phyloP scores from a whole-genome alignment of 1,140 invertebrate species.

The Halictus rubicundus region DNA sequence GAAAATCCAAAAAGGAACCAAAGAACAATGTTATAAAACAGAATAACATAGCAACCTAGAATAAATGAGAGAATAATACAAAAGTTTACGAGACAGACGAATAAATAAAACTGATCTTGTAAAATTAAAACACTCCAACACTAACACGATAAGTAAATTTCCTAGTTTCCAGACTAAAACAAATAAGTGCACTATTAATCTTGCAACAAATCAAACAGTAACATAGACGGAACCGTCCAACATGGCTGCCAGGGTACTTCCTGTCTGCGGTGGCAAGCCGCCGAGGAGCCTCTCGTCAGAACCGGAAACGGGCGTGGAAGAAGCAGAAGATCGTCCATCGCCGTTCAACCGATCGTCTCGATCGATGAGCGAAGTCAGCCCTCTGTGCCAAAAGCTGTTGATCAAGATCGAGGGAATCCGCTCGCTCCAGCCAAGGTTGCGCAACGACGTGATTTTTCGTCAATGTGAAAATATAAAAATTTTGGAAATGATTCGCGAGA shows the following conservation, averaged over 20 bases:
- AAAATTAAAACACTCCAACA: no score
- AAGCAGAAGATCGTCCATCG: conserved; percentile 25
- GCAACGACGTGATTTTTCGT: conserved; percentile 12
- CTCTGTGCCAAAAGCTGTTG: conserved; percentile 9
- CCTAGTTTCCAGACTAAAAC: no score
- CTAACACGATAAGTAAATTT: no score
- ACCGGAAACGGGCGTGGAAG: not conserved
- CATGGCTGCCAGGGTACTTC: not conserved
- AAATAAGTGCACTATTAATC: no score
- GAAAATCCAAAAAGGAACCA: no score
- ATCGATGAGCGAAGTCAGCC: conserved; percentile 22
- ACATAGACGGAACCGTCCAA: no score
- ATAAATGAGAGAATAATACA: no score
- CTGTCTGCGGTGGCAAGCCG: conserved; percentile 14
- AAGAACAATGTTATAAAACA: no score
- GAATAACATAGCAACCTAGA: no score
- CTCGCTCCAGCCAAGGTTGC: conserved; percentile 1
- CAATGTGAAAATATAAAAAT: not conserved
- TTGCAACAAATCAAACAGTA: no score
- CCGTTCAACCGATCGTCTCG: conserved; percentile 31
- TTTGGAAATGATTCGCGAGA: conserved; percentile 14
- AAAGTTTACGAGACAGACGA: no score
- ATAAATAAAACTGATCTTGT: no score
- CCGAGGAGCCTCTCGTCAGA: not conserved
- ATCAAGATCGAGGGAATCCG: not conserved